A percentile compares a stretch with the other conserved stretches of the same genome.
Conservation (phyloP, 2,113 vertebrate species). For the Struthio camelus region DNA sequence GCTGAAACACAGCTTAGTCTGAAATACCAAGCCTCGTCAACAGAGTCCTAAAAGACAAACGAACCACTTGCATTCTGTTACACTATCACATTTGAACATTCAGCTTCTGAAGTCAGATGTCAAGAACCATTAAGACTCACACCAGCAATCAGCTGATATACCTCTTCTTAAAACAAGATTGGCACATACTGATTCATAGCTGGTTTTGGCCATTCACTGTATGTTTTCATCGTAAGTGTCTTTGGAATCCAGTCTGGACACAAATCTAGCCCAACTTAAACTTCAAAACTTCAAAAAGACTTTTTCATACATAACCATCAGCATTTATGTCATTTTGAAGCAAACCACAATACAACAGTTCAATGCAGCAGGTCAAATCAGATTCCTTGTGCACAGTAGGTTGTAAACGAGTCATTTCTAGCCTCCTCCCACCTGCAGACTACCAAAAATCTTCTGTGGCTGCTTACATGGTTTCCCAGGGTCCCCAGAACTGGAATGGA, state of each 20-base stretch:
- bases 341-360: neutral
- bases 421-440: neutral
- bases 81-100: neutral
- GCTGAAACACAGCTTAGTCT: neutral
- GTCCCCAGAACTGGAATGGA: neutral
- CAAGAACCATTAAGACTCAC: neutral
- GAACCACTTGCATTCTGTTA: neutral
- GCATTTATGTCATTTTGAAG: neutral
- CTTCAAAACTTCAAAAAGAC: neutral
- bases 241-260: neutral
- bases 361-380: no score
- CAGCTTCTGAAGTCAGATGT: neutral
- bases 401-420: neutral
- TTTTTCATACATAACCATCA: neutral
- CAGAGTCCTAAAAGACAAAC: neutral
- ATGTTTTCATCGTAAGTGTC: neutral
- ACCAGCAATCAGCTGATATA: neutral
- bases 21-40: neutral
- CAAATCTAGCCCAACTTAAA: neutral
- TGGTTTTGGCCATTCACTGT: accelerated
- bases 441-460: neutral
- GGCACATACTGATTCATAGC: neutral
- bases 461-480: neutral
- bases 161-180: no score
- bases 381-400: neutral